Evolutionary conservation across 1,140 invertebrate genomes (phyloP).

Genomic region (Zaprionus ghesquierei): DNA sequence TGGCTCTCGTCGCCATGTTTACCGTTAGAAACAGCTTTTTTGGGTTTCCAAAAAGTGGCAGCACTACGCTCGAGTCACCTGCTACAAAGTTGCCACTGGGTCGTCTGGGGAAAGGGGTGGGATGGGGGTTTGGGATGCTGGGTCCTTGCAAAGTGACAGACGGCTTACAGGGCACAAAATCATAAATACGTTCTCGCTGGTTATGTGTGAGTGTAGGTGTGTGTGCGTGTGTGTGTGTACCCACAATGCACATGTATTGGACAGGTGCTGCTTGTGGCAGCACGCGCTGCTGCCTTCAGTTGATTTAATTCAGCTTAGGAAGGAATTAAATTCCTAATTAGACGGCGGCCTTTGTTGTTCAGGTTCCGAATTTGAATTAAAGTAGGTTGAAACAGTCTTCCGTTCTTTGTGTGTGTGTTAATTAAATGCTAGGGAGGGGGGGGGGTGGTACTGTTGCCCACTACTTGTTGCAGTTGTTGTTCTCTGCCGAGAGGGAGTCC

Average conservation of each 20-base stretch:
- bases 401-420: neutral
- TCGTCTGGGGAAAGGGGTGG: neutral
- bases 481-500: neutral
- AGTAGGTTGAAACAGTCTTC: neutral
- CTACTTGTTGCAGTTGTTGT: constrained; percentile 34
- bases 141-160: neutral
- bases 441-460: neutral
- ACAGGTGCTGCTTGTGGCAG: neutral
- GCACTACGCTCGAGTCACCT: neutral
- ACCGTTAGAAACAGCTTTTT: neutral
- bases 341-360: neutral
- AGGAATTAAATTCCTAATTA: neutral
- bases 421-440: neutral
- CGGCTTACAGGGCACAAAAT: neutral
- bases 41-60: neutral
- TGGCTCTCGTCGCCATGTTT: too few relatives aligned
- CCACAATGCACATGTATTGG: neutral
- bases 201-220: neutral
- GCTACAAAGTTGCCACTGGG: neutral
- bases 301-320: neutral
- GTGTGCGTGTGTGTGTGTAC: constrained; percentile 5
- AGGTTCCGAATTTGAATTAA: neutral
- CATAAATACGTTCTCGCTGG: neutral
- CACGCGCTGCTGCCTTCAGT: neutral
- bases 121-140: neutral